Evolutionary conservation across 2,888 invertebrate species (phyloP).

Genomic region (Lissocephala sabroskyi): DNA sequence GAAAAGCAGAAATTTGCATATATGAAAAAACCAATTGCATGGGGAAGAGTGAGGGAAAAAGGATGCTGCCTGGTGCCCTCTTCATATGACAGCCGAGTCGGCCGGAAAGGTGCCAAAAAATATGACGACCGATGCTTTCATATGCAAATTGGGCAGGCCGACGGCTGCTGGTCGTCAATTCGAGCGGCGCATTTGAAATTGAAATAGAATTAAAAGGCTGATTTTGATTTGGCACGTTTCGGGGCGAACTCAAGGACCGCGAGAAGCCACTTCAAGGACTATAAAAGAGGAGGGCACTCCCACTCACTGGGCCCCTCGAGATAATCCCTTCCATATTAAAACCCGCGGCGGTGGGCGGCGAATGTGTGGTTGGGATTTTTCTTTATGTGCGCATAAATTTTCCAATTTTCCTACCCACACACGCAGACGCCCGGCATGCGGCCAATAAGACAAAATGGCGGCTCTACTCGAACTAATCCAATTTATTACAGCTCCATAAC

Average conservation of each 20-base stretch:
- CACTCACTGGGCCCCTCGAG: not conserved
- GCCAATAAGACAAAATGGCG: conserved; percentile 59
- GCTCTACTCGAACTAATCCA: conserved; percentile 70
- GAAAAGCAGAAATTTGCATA: conserved; percentile 51
- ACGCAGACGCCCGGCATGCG: conserved; percentile 4
- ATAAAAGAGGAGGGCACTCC: too few relatives aligned
- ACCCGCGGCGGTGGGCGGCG: conserved; percentile 34
- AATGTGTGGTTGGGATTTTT: conserved; percentile 39
- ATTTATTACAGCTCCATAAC: conserved; percentile 71
- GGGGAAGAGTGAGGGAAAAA: too few relatives aligned
- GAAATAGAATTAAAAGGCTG: conserved; percentile 28
- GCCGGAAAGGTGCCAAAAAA: conserved; percentile 52
- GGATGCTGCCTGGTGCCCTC: conserved; percentile 34
- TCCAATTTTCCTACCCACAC: not conserved
- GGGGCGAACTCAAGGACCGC: too few relatives aligned
- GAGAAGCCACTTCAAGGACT: too few relatives aligned
- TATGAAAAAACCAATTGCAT: too few relatives aligned
- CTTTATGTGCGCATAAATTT: conserved; percentile 41
- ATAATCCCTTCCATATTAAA: conserved; percentile 56
- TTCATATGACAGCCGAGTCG: conserved; percentile 42
- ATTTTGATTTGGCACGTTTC: conserved; percentile 62
- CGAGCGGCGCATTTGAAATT: conserved; percentile 18
- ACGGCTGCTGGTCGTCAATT: conserved; percentile 6
- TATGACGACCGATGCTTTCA: conserved; percentile 42
- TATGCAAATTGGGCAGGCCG: conserved; percentile 53